Evolutionary conservation across 2,888 invertebrate species (phyloP), one percentile per base, ranked within the genome.

Genomic region (Drosophila antonietae): DNA sequence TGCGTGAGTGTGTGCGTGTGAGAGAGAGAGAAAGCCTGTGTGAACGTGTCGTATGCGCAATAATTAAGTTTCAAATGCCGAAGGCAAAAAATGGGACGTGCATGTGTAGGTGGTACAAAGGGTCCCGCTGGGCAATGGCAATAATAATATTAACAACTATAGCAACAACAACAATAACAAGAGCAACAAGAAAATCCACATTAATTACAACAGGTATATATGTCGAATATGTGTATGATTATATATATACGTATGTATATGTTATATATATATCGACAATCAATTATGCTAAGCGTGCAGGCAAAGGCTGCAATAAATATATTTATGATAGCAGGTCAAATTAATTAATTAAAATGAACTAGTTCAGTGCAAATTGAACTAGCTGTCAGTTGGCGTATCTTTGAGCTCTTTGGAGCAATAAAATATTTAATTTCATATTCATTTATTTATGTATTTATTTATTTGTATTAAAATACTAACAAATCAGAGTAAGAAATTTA

Each of bases 41-140:
- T 18, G 23, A 18, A 37, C 31, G 41, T 49, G 10, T 79, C 80
- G 77, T 75, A 80, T 78, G 61, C 59, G 80, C 56, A 72, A 80
- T 75, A 71, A 76, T 75, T 71, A 76, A 62, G 63, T 68, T 72
- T 61, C 52, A 59, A 60, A 60, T 71, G 77, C 59, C 67, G 62
- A 61, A 63, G 65, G 67, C 60, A 39, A 68, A 66, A 51, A 39
- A 23, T 53, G 37, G 23, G 73, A 39, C 35, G 55, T 49, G 47
- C 9, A 49, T 49, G 53, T 53, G 68, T 35, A 59, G 49, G 41
- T 53, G 39, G 44, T 37, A 51, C 65, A 59, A 71, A 76, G 77
- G 49, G 47, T 37, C 72, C 68, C 61, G 43, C 37, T 52, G 78
- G 56, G 69, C 63, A 60, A n/a, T 39, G 18, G 14, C 46, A 41